phyloP scores from a whole-genome alignment of 2,888 invertebrate species.

The Alviniconcha strummeri region DNA sequence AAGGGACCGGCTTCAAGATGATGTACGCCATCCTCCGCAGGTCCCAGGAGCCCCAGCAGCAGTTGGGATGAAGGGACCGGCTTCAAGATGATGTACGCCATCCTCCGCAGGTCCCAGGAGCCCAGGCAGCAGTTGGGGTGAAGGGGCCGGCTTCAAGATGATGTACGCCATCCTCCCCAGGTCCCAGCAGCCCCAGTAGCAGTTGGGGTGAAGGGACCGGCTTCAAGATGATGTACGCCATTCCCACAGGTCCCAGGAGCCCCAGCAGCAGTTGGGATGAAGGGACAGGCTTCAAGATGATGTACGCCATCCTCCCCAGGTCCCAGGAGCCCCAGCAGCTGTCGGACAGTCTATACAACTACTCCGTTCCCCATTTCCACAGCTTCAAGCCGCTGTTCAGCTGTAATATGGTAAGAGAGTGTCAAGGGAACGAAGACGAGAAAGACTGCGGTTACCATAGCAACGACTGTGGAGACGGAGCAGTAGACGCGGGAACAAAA shows the following conservation, averaged over 20 bases:
- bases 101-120: too few species aligned
- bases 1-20: too few species aligned
- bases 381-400: not conserved
- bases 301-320: constrained; percentile 18
- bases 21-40: too few species aligned
- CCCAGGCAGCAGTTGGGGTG: not conserved
- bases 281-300: constrained; percentile 25
- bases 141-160: too few species aligned
- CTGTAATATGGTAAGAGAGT: constrained; percentile 25
- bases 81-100: too few species aligned
- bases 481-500: not conserved
- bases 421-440: constrained; percentile 17
- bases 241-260: too few species aligned
- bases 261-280: not conserved
- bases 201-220: too few species aligned
- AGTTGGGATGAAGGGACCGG: too few species aligned
- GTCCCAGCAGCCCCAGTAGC: not conserved
- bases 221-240: too few species aligned
- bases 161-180: too few species aligned
- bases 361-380: constrained; percentile 10
- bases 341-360: constrained; percentile 15
- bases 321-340: not conserved
- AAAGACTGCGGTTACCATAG: not conserved
- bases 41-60: not conserved
- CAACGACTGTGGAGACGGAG: constrained; percentile 8